Base-by-base conservation (phyloP, 2,113 vertebrate species). In the human region DNA sequence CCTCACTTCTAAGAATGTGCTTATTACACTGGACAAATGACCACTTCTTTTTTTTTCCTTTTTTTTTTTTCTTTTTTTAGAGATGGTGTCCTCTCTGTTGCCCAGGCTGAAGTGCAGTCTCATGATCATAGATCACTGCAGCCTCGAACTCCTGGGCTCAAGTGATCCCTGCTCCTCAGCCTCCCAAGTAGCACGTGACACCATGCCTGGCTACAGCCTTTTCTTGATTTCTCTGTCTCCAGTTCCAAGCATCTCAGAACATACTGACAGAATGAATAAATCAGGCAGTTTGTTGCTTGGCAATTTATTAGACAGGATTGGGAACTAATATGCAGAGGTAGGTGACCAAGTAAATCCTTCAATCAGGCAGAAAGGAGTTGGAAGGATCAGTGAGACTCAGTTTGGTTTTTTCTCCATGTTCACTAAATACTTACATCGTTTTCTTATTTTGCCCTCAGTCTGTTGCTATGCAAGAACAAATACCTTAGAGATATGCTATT, bases 391-490 rank as follows among this genome's bases (percentile, higher is more conserved):
- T 35, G 45, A 55, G 10, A 88, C 5, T 32, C 22, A 43, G n/a
- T 22, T 73, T 73, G 1, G 0, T 23, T 80, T 25, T 59, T n/a
- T 0, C 50, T 61, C 55, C 13, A 68, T 43, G 14, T 61, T 16
- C 48, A 88, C 59, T 32, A 61, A 91, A 59, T 70, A 76, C 3
- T 68, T 48, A 52, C 8, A 18, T 75, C 38, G 45, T 75, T 93
- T 92, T 95, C 48, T 82, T 57, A 70, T 84, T 95, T 93, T 93
- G 7, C 20, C 25, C 35, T 86, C 10, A n/a, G 66, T 80, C 61
- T 13, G 4, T 81, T 95, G 32, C 59, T 86, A 48, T 40, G 18
- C n/a, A 70, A 90, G n/a, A 96, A 48, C 14, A 94, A 95, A 90
- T 50, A 50, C 45, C 50, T 83, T 84, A 27, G 30, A 76, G 90